phyloP scores from a whole-genome alignment of 2,888 invertebrate species.

The Ophion slaviceki region DNA sequence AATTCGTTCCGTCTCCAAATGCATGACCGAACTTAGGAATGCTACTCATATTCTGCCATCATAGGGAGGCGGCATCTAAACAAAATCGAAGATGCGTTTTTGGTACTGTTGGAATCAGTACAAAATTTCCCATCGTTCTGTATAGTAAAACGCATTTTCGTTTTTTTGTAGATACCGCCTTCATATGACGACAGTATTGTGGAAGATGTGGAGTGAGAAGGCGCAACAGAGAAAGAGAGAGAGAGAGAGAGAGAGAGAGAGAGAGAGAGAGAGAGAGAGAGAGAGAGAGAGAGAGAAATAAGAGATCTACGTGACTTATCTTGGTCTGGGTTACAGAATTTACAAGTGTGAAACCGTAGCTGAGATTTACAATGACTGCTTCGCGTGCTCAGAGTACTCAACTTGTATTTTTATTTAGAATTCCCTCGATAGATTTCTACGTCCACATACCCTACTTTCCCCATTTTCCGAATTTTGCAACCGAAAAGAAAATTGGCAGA shows the following conservation, averaged over 20 bases:
- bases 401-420: background rate
- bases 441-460: background rate
- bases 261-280: background rate
- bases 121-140: too few relatives aligned
- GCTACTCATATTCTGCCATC: background rate
- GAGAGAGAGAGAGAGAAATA: background rate
- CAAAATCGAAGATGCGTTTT: too few relatives aligned
- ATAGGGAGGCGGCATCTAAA: too few relatives aligned
- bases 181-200: background rate
- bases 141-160: too few relatives aligned
- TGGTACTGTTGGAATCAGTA: too few relatives aligned
- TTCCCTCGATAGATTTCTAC: background rate
- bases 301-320: slow-evolving; percentile 25
- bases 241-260: background rate
- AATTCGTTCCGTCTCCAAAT: slow-evolving; percentile 19
- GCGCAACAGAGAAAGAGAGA: background rate
- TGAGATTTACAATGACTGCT: slow-evolving; percentile 5
- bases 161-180: too few relatives aligned
- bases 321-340: slow-evolving; percentile 9
- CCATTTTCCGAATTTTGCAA: background rate
- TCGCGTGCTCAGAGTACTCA: background rate
- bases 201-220: background rate
- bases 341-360: slow-evolving; percentile 21
- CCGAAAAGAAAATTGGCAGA: background rate
- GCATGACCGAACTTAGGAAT: slow-evolving; percentile 12